Conservation (phyloP, 1,140 invertebrate genomes). For the Leptopilina clavipes region DNA sequence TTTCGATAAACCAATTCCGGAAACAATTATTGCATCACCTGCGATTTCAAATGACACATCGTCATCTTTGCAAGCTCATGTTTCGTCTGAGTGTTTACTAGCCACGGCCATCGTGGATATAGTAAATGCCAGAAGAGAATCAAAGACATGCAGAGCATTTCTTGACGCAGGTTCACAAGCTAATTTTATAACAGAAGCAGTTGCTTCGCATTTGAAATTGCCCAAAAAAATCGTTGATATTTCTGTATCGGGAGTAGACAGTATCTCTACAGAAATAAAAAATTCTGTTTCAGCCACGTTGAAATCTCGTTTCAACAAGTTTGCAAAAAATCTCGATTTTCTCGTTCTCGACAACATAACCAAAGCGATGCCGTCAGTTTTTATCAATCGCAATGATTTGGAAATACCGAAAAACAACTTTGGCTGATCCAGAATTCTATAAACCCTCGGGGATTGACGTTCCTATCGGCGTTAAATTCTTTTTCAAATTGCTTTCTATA, state of each 20-base stretch:
- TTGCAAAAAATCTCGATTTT: slow-evolving; percentile 34
- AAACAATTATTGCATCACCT: slow-evolving; percentile 4
- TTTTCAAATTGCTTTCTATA: slow-evolving; percentile 54
- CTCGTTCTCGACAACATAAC: slow-evolving; percentile 47
- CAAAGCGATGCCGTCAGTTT: slow-evolving; percentile 39
- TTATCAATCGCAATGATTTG: slow-evolving; percentile 29
- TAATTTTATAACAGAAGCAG: slow-evolving; percentile 44
- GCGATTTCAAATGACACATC: background rate
- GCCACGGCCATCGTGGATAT: slow-evolving; percentile 45
- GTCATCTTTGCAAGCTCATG: background rate
- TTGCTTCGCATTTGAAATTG: slow-evolving; percentile 38
- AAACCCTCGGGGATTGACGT: slow-evolving; percentile 50
- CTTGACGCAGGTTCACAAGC: slow-evolving; percentile 48
- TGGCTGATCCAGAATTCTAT: slow-evolving; percentile 59
- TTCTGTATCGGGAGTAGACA: slow-evolving; percentile 39
- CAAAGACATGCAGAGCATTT: slow-evolving; percentile 40
- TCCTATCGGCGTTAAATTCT: slow-evolving; percentile 53
- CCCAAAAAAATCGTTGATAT: slow-evolving; percentile 14
- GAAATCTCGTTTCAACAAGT: slow-evolving; percentile 41
- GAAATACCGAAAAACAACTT: slow-evolving; percentile 37
- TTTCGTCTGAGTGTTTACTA: slow-evolving; percentile 17
- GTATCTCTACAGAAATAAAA: slow-evolving; percentile 35
- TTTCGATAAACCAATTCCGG: slow-evolving; percentile 19
- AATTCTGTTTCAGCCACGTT: slow-evolving; percentile 38
- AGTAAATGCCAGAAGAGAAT: slow-evolving; percentile 37